Base-by-base conservation (phyloP, 1,140 invertebrate genomes). In the Drosophila subpulchrella region DNA sequence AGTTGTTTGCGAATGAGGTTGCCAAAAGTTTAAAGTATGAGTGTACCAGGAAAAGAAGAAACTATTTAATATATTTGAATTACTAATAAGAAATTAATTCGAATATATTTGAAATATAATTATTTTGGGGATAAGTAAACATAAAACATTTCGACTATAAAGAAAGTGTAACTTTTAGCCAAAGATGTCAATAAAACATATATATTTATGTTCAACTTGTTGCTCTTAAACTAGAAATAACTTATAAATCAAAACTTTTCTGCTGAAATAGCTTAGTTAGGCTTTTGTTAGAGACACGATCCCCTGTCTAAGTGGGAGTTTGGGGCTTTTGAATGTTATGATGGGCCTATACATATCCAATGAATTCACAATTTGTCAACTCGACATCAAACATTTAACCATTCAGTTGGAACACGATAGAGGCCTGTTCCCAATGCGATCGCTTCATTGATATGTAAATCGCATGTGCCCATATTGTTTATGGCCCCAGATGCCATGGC, bases 401-500 rank as follows among this genome's bases (percentile, higher is more conserved):
- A 82, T 75, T 82, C 79, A 57, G 42, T 55, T 42, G 79, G 79
- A 82, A 82, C 79, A 60, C 24, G 24, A 78, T 38, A 24, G 58
- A 68, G 65, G 48, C 54, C 71, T 66, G 46, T 56, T 56, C 24
- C 44, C 53, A 72, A 61, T 61, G 20, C 39, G 34, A 27, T 76
- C 71, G 60, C 34, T 73, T 62, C 48, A 81, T 82, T 82, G 75
- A 68, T 82, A 78, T 82, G 79, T 78, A 82, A 82, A 82, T 78
- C 66, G 59, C 54, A 78, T 78, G 55, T 78, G 61, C 44, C 78
- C 78, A 78, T 81, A 81, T 81, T 81, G 67, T 81, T 81, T 81
- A 81, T 81, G 38, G 67, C 48, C 65, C 36, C 34, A 46, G 61
- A 68, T 68, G 65, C 65, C 65, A 48, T 48, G 65, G 60, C 60